Evolutionary conservation across 2,797 vertebrate genomes (phyloP).

Genomic region (Triplophysa bombifrons): DNA sequence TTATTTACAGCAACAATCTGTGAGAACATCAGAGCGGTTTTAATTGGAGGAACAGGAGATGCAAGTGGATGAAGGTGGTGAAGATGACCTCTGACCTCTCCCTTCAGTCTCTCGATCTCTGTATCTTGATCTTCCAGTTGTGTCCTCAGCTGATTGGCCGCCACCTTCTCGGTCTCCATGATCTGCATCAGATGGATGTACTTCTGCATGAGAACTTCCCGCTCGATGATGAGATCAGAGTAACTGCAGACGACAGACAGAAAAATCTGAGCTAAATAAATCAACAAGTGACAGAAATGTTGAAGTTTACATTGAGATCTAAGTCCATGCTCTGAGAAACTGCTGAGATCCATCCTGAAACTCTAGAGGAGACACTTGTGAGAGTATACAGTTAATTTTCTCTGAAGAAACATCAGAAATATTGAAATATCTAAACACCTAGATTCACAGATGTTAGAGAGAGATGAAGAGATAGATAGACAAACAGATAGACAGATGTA

Average conservation of each 20-base stretch:
- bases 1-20: constrained; percentile 90
- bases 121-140: constrained; percentile 98
- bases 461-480: no score
- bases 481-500: no score
- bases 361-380: no score
- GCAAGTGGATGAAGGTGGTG: background rate
- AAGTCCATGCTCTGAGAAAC: background rate
- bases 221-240: constrained; percentile 91
- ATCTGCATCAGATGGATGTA: constrained; percentile 98
- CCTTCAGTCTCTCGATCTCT: constrained; percentile 94
- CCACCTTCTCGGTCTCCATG: constrained; percentile 95
- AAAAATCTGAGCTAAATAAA: background rate
- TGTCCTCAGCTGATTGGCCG: constrained; percentile 93
- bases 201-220: constrained; percentile 98
- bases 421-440: no score
- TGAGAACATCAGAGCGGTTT: background rate
- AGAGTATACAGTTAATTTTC: no score
- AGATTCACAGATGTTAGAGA: no score
- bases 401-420: no score
- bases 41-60: background rate
- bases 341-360: no score
- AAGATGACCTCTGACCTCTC: constrained; percentile 78
- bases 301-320: no score
- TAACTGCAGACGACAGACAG: constrained; percentile 76
- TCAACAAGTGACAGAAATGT: background rate